Evolutionary conservation across 2,888 invertebrate species (phyloP).

Genomic region (Matsumyia berberina): DNA sequence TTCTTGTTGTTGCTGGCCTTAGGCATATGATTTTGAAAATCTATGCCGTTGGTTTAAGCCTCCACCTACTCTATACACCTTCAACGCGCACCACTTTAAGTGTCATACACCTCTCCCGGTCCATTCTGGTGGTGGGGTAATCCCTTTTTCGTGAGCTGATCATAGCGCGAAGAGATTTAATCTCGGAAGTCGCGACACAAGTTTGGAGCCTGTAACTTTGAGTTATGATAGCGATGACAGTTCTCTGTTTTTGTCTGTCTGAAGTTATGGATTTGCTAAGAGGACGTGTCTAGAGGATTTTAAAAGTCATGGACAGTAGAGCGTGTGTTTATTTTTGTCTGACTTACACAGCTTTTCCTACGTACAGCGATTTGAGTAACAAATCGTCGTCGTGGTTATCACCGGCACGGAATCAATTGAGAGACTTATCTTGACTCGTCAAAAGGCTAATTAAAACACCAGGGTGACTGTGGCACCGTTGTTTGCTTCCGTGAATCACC

Average conservation of each 20-base stretch:
- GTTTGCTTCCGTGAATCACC: constrained; percentile 51
- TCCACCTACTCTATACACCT: constrained; percentile 64
- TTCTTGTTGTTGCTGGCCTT: constrained; percentile 32
- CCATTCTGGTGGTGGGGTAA: constrained; percentile 34
- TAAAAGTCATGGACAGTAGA: constrained; percentile 26
- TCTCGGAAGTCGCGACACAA: constrained; percentile 67
- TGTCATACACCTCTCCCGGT: constrained; percentile 64
- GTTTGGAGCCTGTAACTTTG: constrained; percentile 47
- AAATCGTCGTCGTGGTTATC: constrained; percentile 35
- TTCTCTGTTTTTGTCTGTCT: constrained; percentile 23
- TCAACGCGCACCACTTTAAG: constrained; percentile 53
- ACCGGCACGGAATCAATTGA: constrained; percentile 51
- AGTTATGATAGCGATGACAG: constrained; percentile 70
- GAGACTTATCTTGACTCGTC: constrained; percentile 34
- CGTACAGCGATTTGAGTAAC: constrained; percentile 39
- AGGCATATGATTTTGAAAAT: constrained; percentile 51
- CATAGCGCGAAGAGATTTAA: constrained; percentile 59
- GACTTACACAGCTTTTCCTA: constrained; percentile 17
- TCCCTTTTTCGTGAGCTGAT: constrained; percentile 74
- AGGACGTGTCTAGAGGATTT: constrained; percentile 56
- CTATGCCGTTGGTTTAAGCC: constrained; percentile 56
- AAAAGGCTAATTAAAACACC: constrained; percentile 59
- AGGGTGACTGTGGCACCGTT: constrained; percentile 11
- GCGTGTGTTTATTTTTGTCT: constrained; percentile 25
- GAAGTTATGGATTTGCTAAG: constrained; percentile 42